These are phyloP conservation scores for Momotus momota DNA, from an alignment of 2,797 vertebrate genomes.

Conservation along the genomic window DNA sequence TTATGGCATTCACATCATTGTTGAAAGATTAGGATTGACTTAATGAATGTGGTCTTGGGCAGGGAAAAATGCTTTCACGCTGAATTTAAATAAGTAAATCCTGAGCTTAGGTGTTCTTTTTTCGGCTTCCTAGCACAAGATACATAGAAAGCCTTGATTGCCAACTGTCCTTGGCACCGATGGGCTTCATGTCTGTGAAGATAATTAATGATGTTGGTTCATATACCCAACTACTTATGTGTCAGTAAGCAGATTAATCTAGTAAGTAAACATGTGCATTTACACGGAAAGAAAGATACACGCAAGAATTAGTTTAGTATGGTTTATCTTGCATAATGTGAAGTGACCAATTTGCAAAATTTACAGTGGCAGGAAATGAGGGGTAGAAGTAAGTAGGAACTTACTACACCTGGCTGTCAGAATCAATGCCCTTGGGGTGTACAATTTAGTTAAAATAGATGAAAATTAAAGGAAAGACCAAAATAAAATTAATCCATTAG, in stretches of 20 bases:
- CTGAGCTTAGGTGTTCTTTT: background rate
- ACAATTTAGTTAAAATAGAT: background rate
- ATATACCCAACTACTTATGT: background rate
- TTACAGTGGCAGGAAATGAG: background rate
- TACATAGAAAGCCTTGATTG: background rate
- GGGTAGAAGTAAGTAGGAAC: background rate
- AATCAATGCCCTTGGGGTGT: background rate
- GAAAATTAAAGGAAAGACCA: background rate
- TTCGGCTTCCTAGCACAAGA: background rate
- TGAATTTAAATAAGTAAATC: conserved; percentile 23
- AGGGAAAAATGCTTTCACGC: background rate
- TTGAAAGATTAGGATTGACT: conserved; percentile 44
- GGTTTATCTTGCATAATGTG: background rate
- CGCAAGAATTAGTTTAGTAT: background rate
- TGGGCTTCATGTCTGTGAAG: background rate
- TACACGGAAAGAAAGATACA: background rate
- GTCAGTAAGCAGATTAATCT: background rate
- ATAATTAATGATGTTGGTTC: background rate
- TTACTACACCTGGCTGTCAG: background rate
- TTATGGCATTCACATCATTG: conserved; percentile 39
- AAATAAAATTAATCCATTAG: background rate
- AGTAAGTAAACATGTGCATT: background rate
- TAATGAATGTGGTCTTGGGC: conserved; percentile 1
- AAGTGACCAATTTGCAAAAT: background rate
- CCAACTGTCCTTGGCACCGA: background rate